A percentile compares a stretch with the other conserved stretches of the same genome.
Conservation (phyloP, 1,140 invertebrate genomes). For the Lepeophtheirus salmonis region DNA sequence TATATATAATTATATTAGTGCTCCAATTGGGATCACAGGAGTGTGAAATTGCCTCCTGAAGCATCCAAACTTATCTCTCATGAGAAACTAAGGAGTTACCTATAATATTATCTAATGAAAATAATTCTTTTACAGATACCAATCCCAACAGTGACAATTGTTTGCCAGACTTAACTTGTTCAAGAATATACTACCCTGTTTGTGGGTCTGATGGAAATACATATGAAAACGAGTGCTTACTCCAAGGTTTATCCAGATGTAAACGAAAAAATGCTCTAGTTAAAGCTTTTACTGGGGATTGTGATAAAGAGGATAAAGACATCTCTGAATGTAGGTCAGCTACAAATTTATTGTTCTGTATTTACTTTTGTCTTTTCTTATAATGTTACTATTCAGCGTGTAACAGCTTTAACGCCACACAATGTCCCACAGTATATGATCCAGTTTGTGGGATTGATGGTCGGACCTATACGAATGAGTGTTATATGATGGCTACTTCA, state of each 20-base stretch:
- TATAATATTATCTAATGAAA: no score
- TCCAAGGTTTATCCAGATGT: constrained; percentile 2
- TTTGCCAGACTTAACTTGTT: background rate
- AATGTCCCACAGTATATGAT: constrained; percentile 6
- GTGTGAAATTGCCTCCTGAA: no score
- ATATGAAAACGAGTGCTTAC: constrained; percentile 6
- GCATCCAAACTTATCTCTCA: no score
- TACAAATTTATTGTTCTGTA: no score
- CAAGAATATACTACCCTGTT: constrained; percentile 8
- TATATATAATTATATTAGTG: no score
- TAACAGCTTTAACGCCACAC: background rate
- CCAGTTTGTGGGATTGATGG: constrained; percentile 61
- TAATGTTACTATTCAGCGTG: background rate
- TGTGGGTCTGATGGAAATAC: constrained; percentile 20
- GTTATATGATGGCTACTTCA: constrained; percentile 26
- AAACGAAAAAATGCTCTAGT: background rate
- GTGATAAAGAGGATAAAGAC: background rate
- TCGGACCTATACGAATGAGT: constrained; percentile 56
- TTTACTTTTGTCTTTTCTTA: no score
- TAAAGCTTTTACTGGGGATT: background rate
- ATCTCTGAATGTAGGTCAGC: background rate
- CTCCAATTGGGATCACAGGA: no score
- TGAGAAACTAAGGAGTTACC: no score
- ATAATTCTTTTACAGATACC: background rate
- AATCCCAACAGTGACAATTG: background rate